Evolutionary conservation across 2,888 invertebrate genomes (phyloP), one percentile per base, ranked within the genome.

Genomic region (Drosophila algonquin): DNA sequence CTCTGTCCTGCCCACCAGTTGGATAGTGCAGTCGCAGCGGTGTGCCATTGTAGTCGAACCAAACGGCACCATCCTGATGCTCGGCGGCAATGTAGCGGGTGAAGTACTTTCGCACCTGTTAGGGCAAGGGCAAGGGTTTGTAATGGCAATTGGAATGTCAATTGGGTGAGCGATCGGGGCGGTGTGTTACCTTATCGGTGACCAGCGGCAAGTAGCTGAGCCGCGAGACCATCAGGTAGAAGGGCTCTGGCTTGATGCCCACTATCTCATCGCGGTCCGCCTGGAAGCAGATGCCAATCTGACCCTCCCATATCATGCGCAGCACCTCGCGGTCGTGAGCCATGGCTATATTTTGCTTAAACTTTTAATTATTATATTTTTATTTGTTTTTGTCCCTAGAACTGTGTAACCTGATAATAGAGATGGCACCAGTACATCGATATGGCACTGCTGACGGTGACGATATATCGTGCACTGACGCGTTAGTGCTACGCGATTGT

Each of bases 301-400:
- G 96, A 24, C 98, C 98, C 87, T 98, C 98, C 99, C 99, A 99
- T 83, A 98, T 95, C 93, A 98, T 98, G 67, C 98, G 94, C 63
- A 98, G 93, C 67, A 99, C 96, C 94, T 99, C 98, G 88, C 98
- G 94, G 92, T 99, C 99, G 90, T 98, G 97, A 75, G 98, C 97
- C 98, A 98, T 98, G 16, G 55, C 68, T 73, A 56, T 70, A 61
- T 57, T 24, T 48, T 48, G 21, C 18, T 4, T 21, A 24, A 40
- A 54, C n/a, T 40, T 40, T 40, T 7, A 40, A 40, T 40, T 40
- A 40, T 40, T 40, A 6, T 40, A n/a, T 7, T 40, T 40, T 48
- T 48, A 18, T 21, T 47, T 21, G 14, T 58, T 76, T 52, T 75
- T 76, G 35, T 12, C 35, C 40, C 40, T 76, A 59, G 58, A 63